Evolutionary conservation across 2,797 vertebrate species (phyloP), one percentile per base, ranked within the genome.

Genomic region (Clarias laeviceps): DNA sequence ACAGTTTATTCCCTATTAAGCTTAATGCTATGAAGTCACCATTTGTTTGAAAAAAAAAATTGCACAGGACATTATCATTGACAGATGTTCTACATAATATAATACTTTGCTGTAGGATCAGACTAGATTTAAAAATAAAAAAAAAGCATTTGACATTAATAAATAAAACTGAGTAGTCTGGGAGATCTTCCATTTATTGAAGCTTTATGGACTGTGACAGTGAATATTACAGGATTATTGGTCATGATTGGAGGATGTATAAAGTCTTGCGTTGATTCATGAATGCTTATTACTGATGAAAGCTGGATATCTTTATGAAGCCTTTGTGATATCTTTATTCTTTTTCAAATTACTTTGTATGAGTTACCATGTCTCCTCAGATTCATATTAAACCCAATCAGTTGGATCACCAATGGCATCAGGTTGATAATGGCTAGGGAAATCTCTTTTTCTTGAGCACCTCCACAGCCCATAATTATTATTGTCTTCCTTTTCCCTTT

Each of bases 351-450:
- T 80, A 85, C 84, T 85, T 84, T 77, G 84, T 84, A 88, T 88
- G 65, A 89, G 80, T 74, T 37, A 22, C 86, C 15, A 12, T 84
- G 88, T 92, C 90, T 91, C 93, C 90, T 87, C 86, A 83, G 91
- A 88, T 92, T 94, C 88, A 91, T 0, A 45, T 92, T 90, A 87
- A 89, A 92, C 89, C 85, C 86, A 92, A 90, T 93, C 88, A 15
- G 83, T 80, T 62, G 85, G 85, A 84, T 93, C 91, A 91, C 82
- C 92, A 90, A 91, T 94, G 93, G 93, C 93, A 92, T 93, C 92
- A 91, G 79, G 56, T 87, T 92, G 92, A 90, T 82, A 82, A 86
- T 70, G 87, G 84, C 89, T 84, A 34, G 87, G 89, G 90, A 91
- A 94, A 93, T 94, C 93, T 90, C 92, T 93, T 93, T 92, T 88